These are phyloP conservation scores for Diachasma alloeum DNA, from an alignment of 1,140 invertebrate genomes.

Conservation along the genomic window DNA sequence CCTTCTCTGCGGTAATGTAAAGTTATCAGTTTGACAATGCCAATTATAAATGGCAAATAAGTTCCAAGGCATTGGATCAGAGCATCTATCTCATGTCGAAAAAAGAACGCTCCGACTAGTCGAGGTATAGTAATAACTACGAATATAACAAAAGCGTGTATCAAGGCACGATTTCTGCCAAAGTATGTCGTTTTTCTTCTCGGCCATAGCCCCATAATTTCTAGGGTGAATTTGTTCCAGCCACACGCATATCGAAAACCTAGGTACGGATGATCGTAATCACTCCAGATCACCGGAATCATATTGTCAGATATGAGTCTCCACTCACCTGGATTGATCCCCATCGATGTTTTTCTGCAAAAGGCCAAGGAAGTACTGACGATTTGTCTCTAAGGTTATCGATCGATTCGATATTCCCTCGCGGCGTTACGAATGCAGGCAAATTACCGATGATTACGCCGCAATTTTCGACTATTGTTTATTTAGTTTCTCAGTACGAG, in stretches of 20 bases:
- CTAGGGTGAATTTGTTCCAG: conserved; percentile 4
- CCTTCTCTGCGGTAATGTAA: conserved; percentile 17
- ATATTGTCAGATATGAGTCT: not conserved
- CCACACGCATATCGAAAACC: conserved; percentile 6
- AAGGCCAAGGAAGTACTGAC: not conserved
- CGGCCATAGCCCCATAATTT: conserved; percentile 26
- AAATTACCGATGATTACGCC: not conserved
- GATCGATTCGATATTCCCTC: not conserved
- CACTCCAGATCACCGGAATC: not conserved
- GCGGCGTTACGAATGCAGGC: too few relatives aligned
- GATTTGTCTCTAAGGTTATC: not conserved
- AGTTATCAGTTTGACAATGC: conserved; percentile 6
- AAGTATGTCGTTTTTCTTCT: not conserved
- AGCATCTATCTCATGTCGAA: not conserved
- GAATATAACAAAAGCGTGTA: not conserved
- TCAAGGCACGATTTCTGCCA: not conserved
- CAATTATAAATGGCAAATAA: not conserved
- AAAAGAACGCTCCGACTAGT: not conserved
- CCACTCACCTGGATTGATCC: not conserved
- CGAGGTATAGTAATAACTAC: not conserved
- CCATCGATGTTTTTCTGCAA: not conserved
- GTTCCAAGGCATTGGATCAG: not conserved
- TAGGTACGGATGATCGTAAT: not conserved
- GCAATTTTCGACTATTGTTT: too few relatives aligned
- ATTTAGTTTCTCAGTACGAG: too few relatives aligned